These are phyloP conservation scores for Gortyna flavago DNA, from an alignment of 2,888 invertebrate species.

Conservation along the genomic window DNA sequence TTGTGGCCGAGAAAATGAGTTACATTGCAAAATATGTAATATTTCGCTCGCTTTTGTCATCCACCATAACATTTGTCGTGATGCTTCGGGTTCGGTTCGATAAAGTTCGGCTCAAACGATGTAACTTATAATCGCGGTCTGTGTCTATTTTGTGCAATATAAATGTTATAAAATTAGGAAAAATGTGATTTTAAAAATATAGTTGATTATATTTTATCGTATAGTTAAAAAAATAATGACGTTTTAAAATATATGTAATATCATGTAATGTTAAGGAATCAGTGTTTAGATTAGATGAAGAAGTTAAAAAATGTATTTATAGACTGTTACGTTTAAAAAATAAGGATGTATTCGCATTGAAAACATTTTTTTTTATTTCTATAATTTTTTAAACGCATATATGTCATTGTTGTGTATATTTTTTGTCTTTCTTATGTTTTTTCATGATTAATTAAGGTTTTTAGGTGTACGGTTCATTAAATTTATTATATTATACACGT, in stretches of 20 bases:
- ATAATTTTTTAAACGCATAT: slow-evolving; percentile 46
- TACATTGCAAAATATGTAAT: slow-evolving; percentile 57
- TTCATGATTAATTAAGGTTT: slow-evolving; percentile 62
- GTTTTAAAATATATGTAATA: slow-evolving; percentile 85
- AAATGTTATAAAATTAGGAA: slow-evolving; percentile 86
- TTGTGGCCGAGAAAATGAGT: slow-evolving; percentile 60
- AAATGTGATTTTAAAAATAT: slow-evolving; percentile 89
- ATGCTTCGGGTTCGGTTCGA: slow-evolving; percentile 68
- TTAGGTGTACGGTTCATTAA: slow-evolving; percentile 67
- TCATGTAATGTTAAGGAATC: slow-evolving; percentile 82
- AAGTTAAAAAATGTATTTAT: slow-evolving; percentile 83
- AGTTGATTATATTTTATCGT: slow-evolving; percentile 87
- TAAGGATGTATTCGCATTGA: slow-evolving; percentile 65
- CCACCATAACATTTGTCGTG: slow-evolving; percentile 64
- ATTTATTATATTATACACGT: slow-evolving; percentile 79
- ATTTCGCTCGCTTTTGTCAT: slow-evolving; percentile 70
- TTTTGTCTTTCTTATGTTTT: slow-evolving; percentile 38
- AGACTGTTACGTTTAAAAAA: slow-evolving; percentile 75
- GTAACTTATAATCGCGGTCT: slow-evolving; percentile 75
- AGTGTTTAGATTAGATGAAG: slow-evolving; percentile 83
- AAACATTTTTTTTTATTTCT: slow-evolving; percentile 37
- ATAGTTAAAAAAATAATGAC: slow-evolving; percentile 81
- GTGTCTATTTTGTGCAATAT: slow-evolving; percentile 87
- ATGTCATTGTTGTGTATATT: slow-evolving; percentile 57
- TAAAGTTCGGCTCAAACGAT: slow-evolving; percentile 69